Evolutionary conservation across 1,140 invertebrate genomes (phyloP).

Genomic region (Manduca sexta): DNA sequence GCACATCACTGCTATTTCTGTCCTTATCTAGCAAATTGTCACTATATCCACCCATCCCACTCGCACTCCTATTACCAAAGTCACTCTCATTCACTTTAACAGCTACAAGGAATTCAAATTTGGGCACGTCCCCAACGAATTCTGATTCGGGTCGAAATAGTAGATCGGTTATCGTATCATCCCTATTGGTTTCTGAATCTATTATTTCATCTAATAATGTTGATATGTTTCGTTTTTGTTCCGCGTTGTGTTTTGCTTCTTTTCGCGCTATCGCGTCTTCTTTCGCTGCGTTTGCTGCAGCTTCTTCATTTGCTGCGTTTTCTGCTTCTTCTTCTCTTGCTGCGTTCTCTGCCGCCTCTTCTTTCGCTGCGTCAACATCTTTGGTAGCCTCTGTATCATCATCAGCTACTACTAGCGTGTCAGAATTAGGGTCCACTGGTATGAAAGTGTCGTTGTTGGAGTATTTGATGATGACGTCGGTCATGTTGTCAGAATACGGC

Average conservation of each 20-base stretch:
- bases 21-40: conserved; percentile 27
- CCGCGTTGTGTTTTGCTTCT: conserved; percentile 12
- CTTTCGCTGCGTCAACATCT: background rate
- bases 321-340: background rate
- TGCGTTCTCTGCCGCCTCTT: background rate
- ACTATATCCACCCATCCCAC: conserved; percentile 22
- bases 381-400: conserved; percentile 38
- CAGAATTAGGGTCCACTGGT: conserved; percentile 56
- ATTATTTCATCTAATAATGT: conserved; percentile 59
- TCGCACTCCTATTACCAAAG: conserved; percentile 18
- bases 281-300: background rate
- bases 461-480: conserved; percentile 40
- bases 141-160: conserved; percentile 48
- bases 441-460: conserved; percentile 46
- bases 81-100: conserved; percentile 48
- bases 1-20: conserved; percentile 48
- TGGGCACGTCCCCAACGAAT: conserved; percentile 39
- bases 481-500: conserved; percentile 46
- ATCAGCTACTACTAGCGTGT: conserved; percentile 54
- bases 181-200: conserved; percentile 58
- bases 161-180: conserved; percentile 60
- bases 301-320: background rate
- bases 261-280: background rate
- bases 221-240: conserved; percentile 64
- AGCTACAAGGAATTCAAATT: conserved; percentile 57